Evolutionary conservation across 2,113 vertebrate genomes (phyloP).

Genomic region (Gymnocephalus cernua): DNA sequence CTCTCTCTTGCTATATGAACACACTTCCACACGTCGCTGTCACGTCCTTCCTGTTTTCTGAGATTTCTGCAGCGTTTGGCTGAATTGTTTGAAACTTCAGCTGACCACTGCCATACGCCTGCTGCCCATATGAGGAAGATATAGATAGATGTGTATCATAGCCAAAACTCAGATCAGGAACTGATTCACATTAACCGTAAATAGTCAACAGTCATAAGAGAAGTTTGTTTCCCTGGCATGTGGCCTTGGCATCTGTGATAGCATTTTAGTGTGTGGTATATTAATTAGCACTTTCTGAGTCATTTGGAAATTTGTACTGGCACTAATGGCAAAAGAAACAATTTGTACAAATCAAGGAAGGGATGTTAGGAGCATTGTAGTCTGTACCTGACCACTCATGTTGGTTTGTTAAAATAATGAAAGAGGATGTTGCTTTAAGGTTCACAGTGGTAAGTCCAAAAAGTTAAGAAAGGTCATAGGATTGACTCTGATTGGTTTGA

Average conservation of each 20-base stretch:
- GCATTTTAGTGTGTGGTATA: background rate
- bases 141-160: background rate
- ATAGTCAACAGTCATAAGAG: slow-evolving; percentile 11
- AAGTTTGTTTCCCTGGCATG: slow-evolving; percentile 33
- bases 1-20: slow-evolving; percentile 31
- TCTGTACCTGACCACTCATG: background rate
- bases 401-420: background rate
- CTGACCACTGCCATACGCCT: background rate
- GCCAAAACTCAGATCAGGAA: slow-evolving; percentile 42
- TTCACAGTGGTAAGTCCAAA: background rate
- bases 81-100: slow-evolving; percentile 37
- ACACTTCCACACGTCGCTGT: slow-evolving; percentile 58
- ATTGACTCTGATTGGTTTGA: background rate
- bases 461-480: background rate
- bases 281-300: background rate
- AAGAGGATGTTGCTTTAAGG: background rate
- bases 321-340: background rate
- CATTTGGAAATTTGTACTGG: background rate
- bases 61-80: slow-evolving; percentile 43
- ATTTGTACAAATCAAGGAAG: background rate
- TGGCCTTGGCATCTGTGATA: background rate
- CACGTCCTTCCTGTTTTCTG: slow-evolving; percentile 81
- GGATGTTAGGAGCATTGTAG: background rate
- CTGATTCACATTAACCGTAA: slow-evolving; percentile 31
- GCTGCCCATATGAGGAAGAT: background rate